Conservation (phyloP, 2,797 vertebrate species). For the Sitta carolinensis region DNA sequence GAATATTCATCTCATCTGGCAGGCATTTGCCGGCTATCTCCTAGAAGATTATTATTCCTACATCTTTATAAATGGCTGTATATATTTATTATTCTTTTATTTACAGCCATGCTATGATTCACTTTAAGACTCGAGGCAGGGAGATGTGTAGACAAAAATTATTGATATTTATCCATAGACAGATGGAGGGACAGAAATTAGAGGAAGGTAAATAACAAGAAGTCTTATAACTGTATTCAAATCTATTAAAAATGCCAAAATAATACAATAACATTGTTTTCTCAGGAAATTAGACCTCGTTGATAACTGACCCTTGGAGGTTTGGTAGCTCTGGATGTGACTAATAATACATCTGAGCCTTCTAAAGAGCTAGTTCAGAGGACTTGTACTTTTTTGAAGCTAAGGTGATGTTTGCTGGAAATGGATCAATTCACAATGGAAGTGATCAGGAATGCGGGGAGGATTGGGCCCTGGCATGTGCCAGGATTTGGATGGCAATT, state of each 20-base stretch:
- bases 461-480: neutral
- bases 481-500: neutral
- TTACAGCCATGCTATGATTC: neutral
- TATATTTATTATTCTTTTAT: neutral
- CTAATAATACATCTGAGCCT: neutral
- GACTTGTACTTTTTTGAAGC: neutral
- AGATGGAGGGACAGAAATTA: neutral
- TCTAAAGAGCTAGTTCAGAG: neutral
- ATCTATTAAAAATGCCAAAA: neutral
- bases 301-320: neutral
- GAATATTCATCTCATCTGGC: neutral
- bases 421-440: neutral
- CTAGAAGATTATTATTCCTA: neutral
- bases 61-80: neutral
- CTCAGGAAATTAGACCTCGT: neutral
- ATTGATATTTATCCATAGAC: neutral
- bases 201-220: neutral
- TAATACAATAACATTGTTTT: neutral
- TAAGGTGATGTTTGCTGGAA: neutral
- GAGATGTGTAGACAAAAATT: neutral
- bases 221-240: neutral
- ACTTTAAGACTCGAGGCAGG: neutral
- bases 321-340: neutral
- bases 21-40: neutral
- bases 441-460: rapidly evolving